Percentiles rank a stretch among this genome's conserved stretches.
Conservation (phyloP, 2,888 invertebrate genomes). For the Priocnemis perturbator region DNA sequence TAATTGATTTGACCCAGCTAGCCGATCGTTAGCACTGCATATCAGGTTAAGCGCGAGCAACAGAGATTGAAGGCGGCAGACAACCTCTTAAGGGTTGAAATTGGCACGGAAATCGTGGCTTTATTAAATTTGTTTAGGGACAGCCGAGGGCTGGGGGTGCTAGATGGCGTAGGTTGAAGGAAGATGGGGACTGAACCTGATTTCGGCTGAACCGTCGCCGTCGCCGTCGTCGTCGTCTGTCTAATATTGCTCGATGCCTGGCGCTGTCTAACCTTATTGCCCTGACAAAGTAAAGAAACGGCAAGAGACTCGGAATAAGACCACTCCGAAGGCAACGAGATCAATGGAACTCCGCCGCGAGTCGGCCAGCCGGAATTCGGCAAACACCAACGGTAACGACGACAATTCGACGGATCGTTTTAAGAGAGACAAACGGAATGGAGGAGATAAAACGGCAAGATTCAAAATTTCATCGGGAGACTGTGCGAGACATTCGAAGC, state of each 20-base stretch:
- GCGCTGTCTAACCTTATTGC: constrained; percentile 70
- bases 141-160: constrained; percentile 11
- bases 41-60: constrained; percentile 40
- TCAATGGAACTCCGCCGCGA: constrained; percentile 59
- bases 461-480: too few species aligned
- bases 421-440: background rate
- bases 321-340: constrained; percentile 59
- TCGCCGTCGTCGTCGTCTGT: constrained; percentile 45
- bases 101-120: constrained; percentile 71
- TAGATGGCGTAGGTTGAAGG: constrained; percentile 14
- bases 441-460: too few species aligned
- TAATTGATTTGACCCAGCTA: constrained; percentile 36
- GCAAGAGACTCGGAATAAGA: constrained; percentile 53
- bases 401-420: constrained; percentile 1
- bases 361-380: constrained; percentile 24
- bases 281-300: constrained; percentile 66
- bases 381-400: background rate
- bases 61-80: constrained; percentile 43
- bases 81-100: constrained; percentile 59
- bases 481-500: too few species aligned
- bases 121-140: constrained; percentile 74
- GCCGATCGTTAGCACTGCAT: constrained; percentile 39
- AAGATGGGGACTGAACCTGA: constrained; percentile 50
- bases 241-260: constrained; percentile 67
- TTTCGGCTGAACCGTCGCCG: constrained; percentile 51